phyloP scores from a whole-genome alignment of 2,888 invertebrate genomes.

The Andrena haemorrhoa region DNA sequence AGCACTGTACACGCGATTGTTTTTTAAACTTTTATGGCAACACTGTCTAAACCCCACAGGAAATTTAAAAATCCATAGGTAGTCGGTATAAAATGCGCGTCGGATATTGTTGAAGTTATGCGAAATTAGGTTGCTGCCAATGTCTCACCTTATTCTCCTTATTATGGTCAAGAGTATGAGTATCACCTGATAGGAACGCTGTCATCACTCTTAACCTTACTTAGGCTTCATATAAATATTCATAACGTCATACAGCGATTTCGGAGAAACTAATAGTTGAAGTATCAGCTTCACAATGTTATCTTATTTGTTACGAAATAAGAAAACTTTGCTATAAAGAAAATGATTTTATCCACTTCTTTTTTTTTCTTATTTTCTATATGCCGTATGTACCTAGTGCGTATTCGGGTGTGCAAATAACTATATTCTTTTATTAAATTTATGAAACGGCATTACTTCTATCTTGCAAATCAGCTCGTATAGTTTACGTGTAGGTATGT shows the following conservation, averaged over 20 bases:
- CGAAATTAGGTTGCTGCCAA: conserved; percentile 67
- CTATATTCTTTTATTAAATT: too few species aligned
- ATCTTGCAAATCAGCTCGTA: too few species aligned
- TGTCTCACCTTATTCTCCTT: conserved; percentile 55
- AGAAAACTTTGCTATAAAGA: background rate
- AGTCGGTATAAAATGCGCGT: conserved; percentile 54
- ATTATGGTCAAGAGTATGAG: conserved; percentile 58
- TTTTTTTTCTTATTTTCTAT: too few species aligned
- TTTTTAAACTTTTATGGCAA: conserved; percentile 48
- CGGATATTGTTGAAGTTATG: conserved; percentile 52
- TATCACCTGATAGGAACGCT: conserved; percentile 24
- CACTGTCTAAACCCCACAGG: conserved; percentile 74
- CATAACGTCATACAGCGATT: background rate
- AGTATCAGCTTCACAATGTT: background rate
- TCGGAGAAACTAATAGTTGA: background rate
- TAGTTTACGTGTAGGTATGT: too few species aligned
- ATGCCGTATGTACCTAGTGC: too few species aligned
- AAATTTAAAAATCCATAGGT: conserved; percentile 80
- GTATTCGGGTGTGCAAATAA: too few species aligned
- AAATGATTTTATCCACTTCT: too few species aligned
- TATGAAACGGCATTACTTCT: too few species aligned
- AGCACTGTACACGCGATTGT: background rate
- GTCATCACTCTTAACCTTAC: conserved; percentile 45
- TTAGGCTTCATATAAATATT: conserved; percentile 29
- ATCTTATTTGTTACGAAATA: background rate